Base-by-base conservation (phyloP, 2,888 invertebrate genomes). In the Parochlus steinenii region DNA sequence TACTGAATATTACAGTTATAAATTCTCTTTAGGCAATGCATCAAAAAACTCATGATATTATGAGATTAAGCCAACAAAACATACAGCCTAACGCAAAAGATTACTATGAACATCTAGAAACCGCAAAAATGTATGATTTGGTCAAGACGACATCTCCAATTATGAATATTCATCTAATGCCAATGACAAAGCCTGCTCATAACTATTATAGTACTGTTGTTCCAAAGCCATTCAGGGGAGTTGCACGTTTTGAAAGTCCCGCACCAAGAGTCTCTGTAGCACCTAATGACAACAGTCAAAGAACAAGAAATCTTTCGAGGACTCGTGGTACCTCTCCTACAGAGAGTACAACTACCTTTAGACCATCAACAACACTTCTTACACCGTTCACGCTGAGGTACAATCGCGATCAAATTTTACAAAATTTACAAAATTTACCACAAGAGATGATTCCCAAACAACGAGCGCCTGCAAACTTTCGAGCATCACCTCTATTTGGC, bases 401-500 rank as follows among this genome's bases (percentile, higher is more conserved):
- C 22, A 22, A 22, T 22, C 10, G 10, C 17, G 30, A 30, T 17
- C 14, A 6, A 6, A 10, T 30, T 14, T 15, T 14, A 5, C 5
- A 14, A 14, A 5, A 11, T 16, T 28, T 16, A n/a, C n/a, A n/a
- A 5, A 14, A 10, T 24, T 23, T 14, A 16, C 11, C 27, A 2
- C 10, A 16, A 16, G 14, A 27, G 6, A 19, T 27, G 27, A 14
- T 22, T 15, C 27, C 17, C 8, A 26, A 11, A 11, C 27, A 24
- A 22, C 15, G 25, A 17, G 6, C 33, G 8, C 17, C 28, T 4
- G 11, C 6, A 4, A 28, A 34, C 7, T 34, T 34, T 27, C 26
- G 17, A 16, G 8, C 28, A 15, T 34, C 34, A 11, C 34, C 27
- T n/a, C 15, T 28, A 4, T 28, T n/a, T 22, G 34, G 28, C 15